Conservation (phyloP, 2,888 invertebrate species). For the Resseliella maxima region DNA sequence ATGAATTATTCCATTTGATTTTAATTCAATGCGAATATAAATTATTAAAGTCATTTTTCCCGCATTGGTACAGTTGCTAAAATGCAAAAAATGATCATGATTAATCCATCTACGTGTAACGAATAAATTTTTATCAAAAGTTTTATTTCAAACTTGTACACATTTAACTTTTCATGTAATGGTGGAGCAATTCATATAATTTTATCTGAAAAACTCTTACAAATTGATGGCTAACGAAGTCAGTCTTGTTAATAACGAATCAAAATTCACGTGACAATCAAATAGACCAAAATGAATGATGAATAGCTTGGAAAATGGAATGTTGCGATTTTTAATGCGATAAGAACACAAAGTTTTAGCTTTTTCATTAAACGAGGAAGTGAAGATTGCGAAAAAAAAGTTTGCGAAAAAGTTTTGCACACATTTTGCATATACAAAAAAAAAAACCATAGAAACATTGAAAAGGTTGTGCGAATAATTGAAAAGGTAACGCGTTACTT, state of each 20-base stretch:
- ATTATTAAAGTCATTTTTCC: not conserved
- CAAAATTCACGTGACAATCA: not conserved
- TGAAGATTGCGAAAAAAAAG: not conserved
- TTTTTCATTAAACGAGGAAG: not conserved
- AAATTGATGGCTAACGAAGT: not conserved
- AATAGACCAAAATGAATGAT: not conserved
- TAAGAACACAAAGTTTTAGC: not conserved
- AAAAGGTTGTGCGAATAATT: no score
- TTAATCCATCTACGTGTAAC: not conserved
- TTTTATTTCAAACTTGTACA: not conserved
- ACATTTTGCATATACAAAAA: not conserved
- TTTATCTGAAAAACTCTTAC: not conserved
- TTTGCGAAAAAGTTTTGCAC: not conserved
- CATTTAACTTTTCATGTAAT: not conserved
- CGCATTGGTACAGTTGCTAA: not conserved
- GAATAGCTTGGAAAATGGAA: not conserved
- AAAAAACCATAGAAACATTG: not conserved
- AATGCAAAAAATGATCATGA: not conserved
- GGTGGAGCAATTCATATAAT: not conserved
- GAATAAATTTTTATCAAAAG: not conserved
- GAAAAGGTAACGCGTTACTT: not conserved
- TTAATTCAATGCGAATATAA: not conserved
- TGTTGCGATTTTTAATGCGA: not conserved
- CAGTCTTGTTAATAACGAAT: not conserved
- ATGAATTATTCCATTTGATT: slow-evolving; percentile 18